These are phyloP conservation scores for Lagodon rhomboides DNA, from an alignment of 2,797 vertebrate species.

Conservation along the genomic window DNA sequence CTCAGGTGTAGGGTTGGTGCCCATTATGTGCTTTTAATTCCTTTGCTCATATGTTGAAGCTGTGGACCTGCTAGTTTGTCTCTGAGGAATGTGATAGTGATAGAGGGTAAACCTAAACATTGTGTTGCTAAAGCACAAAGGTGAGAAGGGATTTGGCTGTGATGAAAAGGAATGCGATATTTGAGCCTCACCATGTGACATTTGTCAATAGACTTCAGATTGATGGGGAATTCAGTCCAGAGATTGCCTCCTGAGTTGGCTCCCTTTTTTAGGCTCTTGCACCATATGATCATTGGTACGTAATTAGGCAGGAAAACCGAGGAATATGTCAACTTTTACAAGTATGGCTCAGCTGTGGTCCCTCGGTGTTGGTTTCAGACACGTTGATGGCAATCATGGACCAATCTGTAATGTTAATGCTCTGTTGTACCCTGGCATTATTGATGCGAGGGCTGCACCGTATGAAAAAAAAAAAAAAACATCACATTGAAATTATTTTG, in stretches of 20 bases:
- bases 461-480: no score
- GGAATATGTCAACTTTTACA: constrained; percentile 1
- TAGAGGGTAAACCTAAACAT: constrained; percentile 64
- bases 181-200: constrained; percentile 68
- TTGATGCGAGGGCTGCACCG: not conserved
- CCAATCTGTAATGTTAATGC: not conserved
- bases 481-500: no score
- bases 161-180: constrained; percentile 79
- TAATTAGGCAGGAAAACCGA: constrained; percentile 10
- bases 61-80: constrained; percentile 22
- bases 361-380: not conserved
- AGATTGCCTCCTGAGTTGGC: constrained; percentile 36
- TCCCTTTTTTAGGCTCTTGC: constrained; percentile 21
- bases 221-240: constrained; percentile 65
- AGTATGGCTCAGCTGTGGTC: not conserved
- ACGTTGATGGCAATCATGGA: not conserved
- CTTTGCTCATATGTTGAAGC: constrained; percentile 1
- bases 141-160: constrained; percentile 66
- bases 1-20: not conserved
- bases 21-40: constrained; percentile 26
- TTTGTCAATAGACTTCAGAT: constrained; percentile 75
- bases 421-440: constrained; percentile 1
- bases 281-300: constrained; percentile 21
- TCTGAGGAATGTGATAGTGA: constrained; percentile 50
- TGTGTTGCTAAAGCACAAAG: constrained; percentile 60